Conservation (phyloP, 2,888 invertebrate species). For the Linyphia triangularis region DNA sequence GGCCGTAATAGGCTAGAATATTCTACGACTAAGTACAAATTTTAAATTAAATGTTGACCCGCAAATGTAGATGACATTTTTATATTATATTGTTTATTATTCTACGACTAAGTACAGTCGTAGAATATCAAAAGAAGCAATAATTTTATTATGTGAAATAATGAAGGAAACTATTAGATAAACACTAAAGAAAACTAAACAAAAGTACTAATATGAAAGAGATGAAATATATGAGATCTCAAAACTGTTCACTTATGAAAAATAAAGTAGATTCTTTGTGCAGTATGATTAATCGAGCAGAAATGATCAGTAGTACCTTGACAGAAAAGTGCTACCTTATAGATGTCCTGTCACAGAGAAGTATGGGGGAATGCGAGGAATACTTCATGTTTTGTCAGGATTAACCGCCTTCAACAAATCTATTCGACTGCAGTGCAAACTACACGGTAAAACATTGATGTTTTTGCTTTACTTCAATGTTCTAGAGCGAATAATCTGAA, state of each 20-base stretch:
- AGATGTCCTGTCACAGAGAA: conserved; percentile 52
- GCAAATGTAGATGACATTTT: too few species aligned
- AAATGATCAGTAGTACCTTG: conserved; percentile 52
- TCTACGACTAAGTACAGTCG: too few species aligned
- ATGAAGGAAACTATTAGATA: too few species aligned
- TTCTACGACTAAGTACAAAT: too few species aligned
- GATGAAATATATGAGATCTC: background rate
- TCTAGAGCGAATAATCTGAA: background rate
- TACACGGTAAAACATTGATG: conserved; percentile 43
- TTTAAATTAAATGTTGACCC: too few species aligned
- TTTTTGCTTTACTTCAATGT: conserved; percentile 1
- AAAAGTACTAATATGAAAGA: background rate
- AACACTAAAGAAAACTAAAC: too few species aligned
- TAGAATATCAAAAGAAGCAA: too few species aligned
- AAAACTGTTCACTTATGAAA: conserved; percentile 33
- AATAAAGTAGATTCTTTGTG: conserved; percentile 45
- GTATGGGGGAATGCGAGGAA: conserved; percentile 37
- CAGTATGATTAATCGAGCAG: conserved; percentile 40
- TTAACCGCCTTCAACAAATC: conserved; percentile 60
- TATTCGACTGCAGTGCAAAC: conserved; percentile 45
- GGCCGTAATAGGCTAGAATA: too few species aligned
- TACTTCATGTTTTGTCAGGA: conserved; percentile 65
- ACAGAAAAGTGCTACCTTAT: conserved; percentile 58
- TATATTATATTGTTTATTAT: too few species aligned
- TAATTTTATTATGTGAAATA: too few species aligned